Evolutionary conservation across 2,797 vertebrate species (phyloP), one percentile per base, ranked within the genome.

Genomic region (Ispidina lecontei): DNA sequence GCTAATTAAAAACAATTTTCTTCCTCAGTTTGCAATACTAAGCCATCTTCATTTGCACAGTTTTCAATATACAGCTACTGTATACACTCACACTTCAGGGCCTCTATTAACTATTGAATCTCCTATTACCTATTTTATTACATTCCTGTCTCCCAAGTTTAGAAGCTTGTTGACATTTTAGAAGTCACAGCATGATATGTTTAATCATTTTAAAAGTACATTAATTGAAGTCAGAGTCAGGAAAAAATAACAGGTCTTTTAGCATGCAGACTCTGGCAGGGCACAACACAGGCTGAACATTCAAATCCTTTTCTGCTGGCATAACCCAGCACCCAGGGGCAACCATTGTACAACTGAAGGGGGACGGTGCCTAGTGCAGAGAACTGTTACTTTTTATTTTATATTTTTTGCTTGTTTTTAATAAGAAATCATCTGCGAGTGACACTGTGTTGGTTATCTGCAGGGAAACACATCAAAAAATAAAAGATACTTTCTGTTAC

Each of bases 1-100:
- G 98, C 98, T 98, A 98, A 98, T 98, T 98, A 98, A 98, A 98
- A 98, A 98, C 98, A 98, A 98, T 98, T 98, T 98, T 98, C 98
- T 98, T 98, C 97, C 98, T 98, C 98, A 97, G 98, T 98, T 98
- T 98, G 97, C 98, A 98, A 98, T 97, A 97, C 97, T 97, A 98
- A 98, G 97, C 98, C 98, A 98, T 98, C 98, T 98, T 98, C 98
- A 97, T 97, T 98, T 97, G 97, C 97, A 97, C 96, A 95, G 97
- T 97, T 98, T 97, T 96, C 97, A 97, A 96, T 97, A 97, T 96
- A 96, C 95, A 96, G 97, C 96, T 97, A 98, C 98, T 97, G 97
- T 98, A 98, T 97, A 97, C 96, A 96, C 97, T 97, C 96, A 96
- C 96, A 97, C 96, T 96, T 97, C 96, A 97, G 96, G 94, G 95